A percentile compares a stretch with the other conserved stretches of the same genome.
phyloP scores from a whole-genome alignment of 2,888 invertebrate species.

The Erpobdella octoculata region DNA sequence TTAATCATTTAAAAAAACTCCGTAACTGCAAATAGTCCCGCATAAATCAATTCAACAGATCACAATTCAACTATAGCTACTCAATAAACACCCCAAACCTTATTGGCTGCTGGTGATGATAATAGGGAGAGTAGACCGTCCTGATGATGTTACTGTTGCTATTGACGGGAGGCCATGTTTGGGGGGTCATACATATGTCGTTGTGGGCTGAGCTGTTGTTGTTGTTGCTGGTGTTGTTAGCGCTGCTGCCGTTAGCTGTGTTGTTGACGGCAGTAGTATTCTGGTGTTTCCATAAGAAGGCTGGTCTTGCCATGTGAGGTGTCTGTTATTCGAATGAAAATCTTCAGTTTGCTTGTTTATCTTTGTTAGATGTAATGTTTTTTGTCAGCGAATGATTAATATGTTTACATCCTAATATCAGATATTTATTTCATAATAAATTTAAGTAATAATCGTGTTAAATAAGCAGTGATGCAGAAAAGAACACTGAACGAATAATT shows the following conservation, averaged over 20 bases:
- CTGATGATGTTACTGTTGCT: slow-evolving; percentile 7
- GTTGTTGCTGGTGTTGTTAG: neutral
- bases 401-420: no score
- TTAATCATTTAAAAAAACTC: no score
- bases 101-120: neutral
- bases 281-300: neutral
- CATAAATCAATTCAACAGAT: no score
- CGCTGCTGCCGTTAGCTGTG: neutral
- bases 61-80: no score
- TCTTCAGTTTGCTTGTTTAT: no score
- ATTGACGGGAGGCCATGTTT: neutral
- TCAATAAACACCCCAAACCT: neutral
- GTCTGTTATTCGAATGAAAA: slow-evolving; percentile 3
- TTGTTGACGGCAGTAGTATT: slow-evolving; percentile 6
- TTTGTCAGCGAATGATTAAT: no score
- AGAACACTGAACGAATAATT: no score
- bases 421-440: no score
- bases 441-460: no score
- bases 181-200: neutral
- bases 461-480: no score
- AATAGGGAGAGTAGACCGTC: neutral
- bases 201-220: slow-evolving; percentile 1
- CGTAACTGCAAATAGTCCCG: no score
- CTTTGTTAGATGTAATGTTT: no score
- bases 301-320: neutral